phyloP scores from a whole-genome alignment of 2,888 invertebrate genomes.

The Neoitamus cyanurus region DNA sequence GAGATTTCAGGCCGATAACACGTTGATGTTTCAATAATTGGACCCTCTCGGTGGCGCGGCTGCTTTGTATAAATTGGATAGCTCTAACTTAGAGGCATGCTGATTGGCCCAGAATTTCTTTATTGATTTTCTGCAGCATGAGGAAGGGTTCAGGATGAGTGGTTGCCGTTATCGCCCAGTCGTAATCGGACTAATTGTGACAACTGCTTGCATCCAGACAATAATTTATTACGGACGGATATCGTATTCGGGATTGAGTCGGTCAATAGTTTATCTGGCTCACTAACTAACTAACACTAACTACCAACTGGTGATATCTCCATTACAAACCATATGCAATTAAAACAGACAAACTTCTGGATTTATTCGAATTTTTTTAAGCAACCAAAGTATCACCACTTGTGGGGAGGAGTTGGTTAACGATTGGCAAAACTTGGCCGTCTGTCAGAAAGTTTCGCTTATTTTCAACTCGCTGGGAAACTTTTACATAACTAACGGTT shows the following conservation, averaged over 20 bases:
- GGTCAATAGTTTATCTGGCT: background rate
- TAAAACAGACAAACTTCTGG: background rate
- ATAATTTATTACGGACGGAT: background rate
- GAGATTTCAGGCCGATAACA: conserved; percentile 20
- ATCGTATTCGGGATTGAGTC: background rate
- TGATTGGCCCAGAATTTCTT: conserved; percentile 32
- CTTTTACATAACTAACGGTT: background rate
- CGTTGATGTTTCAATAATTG: conserved; percentile 41
- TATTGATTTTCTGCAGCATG: background rate
- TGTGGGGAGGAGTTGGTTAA: background rate
- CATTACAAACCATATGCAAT: background rate
- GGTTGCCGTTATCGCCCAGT: background rate
- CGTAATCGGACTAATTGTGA: conserved; percentile 19
- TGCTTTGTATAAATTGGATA: conserved; percentile 18
- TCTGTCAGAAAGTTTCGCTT: background rate
- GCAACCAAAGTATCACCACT: background rate
- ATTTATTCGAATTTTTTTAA: background rate
- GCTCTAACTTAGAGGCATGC: background rate
- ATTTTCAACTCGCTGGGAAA: background rate
- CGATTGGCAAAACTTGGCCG: background rate
- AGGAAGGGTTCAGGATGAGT: background rate
- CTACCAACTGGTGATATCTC: background rate
- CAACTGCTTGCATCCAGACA: background rate
- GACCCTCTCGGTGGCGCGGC: background rate
- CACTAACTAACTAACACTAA: too few relatives aligned